Base-by-base conservation (phyloP, 1,140 invertebrate genomes). In the Halyomorpha halys region DNA sequence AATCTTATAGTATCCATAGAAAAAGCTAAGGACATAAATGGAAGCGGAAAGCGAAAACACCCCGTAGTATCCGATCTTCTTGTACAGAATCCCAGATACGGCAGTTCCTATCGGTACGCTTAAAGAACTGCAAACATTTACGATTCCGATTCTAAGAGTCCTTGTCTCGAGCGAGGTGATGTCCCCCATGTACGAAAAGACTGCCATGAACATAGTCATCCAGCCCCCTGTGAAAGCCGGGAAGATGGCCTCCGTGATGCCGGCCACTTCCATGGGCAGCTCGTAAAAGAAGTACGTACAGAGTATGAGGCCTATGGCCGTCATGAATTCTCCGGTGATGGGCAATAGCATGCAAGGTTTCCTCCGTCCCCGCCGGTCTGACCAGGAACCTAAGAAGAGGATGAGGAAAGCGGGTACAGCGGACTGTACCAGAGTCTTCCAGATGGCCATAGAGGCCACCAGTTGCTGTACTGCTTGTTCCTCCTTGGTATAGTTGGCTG, bases 171-270 rank as follows among this genome's bases (percentile, higher is more conserved):
- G 81, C 14, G 84, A 84, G 0, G 90, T 91, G 14, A 91, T 85
- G 71, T 94, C 90, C 1, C 83, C 87, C 44, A 94, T 86, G 70
- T 92, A 94, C 72, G 90, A 91, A 72, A 93, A 94, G 34, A 89
- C 84, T 14, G 87, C 87, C 85, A 93, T 91, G 67, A 92, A 85
- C 82, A 92, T 87, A 18, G 88, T 89, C 69, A 91, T 89, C 83
- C 86, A 90, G 2, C 90, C 90, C 1, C 89, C 88, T 8, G 87
- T 86, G 0, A 94, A 69, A 0, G 86, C 85, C 1, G 87, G 87
- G 72, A 87, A 87, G 45, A 90, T 76, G 2, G 86, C 84, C 73
- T 90, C 87, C 3, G 85, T 82, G 0, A 89, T 77, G 0, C 85
- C 86, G 5, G 85, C 83, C 0, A 82, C 83, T 75, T 90, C 86